Percentiles rank a stretch among this genome's conserved stretches.
phyloP scores from a whole-genome alignment of 2,797 vertebrate species.

The Paedocypris micromegethes region DNA sequence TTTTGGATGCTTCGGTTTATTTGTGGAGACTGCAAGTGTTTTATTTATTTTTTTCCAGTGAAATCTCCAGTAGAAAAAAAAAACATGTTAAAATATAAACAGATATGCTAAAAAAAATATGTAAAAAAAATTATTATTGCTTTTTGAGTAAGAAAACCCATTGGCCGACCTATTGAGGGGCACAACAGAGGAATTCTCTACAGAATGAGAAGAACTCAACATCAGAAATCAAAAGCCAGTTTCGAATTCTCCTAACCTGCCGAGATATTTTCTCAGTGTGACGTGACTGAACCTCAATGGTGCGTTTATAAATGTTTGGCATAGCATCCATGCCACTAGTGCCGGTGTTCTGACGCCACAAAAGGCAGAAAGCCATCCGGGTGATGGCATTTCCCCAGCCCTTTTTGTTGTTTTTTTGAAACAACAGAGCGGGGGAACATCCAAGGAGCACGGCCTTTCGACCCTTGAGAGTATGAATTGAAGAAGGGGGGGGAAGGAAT shows the following conservation, averaged over 20 bases:
- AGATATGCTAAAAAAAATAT: too few species aligned
- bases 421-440: conserved; percentile 47
- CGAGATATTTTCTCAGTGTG: background rate
- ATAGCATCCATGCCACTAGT: conserved; percentile 2
- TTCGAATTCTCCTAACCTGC: conserved; percentile 7
- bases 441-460: conserved; percentile 55
- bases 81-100: too few species aligned
- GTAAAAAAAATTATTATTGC: too few species aligned
- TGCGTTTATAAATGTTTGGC: conserved; percentile 18
- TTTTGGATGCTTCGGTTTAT: too few species aligned
- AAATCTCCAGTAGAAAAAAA: too few species aligned
- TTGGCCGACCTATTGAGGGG: conserved; percentile 43
- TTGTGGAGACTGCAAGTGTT: too few species aligned
- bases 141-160: conserved; percentile 56
- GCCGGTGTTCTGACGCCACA: conserved; percentile 3
- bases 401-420: conserved; percentile 43
- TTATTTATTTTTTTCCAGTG: too few species aligned
- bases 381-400: conserved; percentile 42
- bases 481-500: conserved; percentile 46
- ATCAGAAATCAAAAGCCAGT: conserved; percentile 36
- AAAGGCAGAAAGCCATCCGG: conserved; percentile 30
- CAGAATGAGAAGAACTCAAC: conserved; percentile 54
- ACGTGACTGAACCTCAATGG: background rate
- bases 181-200: conserved; percentile 60
- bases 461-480: conserved; percentile 53